These are phyloP conservation scores for Notamacropus eugenii DNA, from an alignment of 2,797 vertebrate genomes.

Conservation along the genomic window DNA sequence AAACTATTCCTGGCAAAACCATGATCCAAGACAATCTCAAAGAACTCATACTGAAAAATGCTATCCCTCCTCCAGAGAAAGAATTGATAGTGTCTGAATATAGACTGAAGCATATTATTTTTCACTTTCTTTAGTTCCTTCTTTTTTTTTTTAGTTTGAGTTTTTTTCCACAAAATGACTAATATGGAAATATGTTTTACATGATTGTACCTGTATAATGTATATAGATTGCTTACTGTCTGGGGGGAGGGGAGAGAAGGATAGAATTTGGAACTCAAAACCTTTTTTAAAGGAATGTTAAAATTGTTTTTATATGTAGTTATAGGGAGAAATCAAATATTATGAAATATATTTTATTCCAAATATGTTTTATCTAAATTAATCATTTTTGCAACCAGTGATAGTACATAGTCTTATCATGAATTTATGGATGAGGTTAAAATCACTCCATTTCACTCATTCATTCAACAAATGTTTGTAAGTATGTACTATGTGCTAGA, in stretches of 20 bases:
- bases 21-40: neutral
- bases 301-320: neutral
- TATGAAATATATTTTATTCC: neutral
- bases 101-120: neutral
- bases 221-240: neutral
- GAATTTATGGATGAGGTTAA: neutral
- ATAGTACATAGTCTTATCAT: neutral
- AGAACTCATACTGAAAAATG: too few relatives aligned
- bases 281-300: neutral
- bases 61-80: neutral
- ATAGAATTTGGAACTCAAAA: neutral
- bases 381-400: neutral
- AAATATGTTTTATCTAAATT: neutral
- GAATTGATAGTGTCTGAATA: neutral
- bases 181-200: neutral
- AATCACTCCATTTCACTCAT: neutral
- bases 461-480: neutral
- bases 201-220: neutral
- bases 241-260: neutral
- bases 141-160: neutral
- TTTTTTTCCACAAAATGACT: neutral
- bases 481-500: neutral
- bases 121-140: neutral
- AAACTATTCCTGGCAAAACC: neutral
- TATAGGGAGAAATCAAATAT: neutral